A percentile compares a stretch with the other conserved stretches of the same genome.
phyloP scores from a whole-genome alignment of 1,140 invertebrate species.

The Goniozus legneri region DNA sequence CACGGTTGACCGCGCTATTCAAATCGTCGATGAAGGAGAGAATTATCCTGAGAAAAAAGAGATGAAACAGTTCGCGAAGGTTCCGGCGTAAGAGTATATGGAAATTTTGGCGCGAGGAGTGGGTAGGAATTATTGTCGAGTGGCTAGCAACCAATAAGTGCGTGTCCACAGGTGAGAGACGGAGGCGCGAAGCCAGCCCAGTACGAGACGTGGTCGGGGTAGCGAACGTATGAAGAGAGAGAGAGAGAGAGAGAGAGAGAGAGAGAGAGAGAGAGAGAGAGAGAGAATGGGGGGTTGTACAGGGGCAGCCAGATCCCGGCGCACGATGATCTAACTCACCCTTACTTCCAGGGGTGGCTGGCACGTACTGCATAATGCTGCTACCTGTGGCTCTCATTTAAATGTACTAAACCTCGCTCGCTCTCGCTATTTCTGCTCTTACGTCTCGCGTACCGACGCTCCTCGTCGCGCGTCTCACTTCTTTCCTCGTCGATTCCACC shows the following conservation, averaged over 20 bases:
- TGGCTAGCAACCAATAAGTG: no score
- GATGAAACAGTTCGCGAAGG: no score
- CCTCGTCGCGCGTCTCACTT: not conserved
- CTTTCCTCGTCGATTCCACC: conserved; percentile 3
- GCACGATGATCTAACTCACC: conserved; percentile 39
- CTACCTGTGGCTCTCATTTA: conserved; percentile 48
- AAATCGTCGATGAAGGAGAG: no score
- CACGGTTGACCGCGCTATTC: no score
- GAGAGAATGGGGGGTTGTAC: no score
- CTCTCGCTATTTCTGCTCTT: conserved; percentile 5
- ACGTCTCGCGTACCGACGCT: conserved; percentile 3
- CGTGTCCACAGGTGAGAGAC: not conserved
- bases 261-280: not conserved
- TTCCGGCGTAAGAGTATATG: no score
- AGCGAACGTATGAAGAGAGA: conserved; percentile 18
- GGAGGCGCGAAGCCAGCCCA: conserved; percentile 25
- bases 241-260: conserved; percentile 2
- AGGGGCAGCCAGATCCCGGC: conserved; percentile 20
- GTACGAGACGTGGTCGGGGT: not conserved
- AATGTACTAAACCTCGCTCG: conserved; percentile 38
- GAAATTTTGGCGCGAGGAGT: no score
- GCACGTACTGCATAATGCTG: conserved; percentile 44
- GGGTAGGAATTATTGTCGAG: no score
- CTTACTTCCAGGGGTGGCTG: conserved; percentile 25
- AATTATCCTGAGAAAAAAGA: no score